phyloP scores from a whole-genome alignment of 2,113 vertebrate species.

The Lutjanus erythropterus region DNA sequence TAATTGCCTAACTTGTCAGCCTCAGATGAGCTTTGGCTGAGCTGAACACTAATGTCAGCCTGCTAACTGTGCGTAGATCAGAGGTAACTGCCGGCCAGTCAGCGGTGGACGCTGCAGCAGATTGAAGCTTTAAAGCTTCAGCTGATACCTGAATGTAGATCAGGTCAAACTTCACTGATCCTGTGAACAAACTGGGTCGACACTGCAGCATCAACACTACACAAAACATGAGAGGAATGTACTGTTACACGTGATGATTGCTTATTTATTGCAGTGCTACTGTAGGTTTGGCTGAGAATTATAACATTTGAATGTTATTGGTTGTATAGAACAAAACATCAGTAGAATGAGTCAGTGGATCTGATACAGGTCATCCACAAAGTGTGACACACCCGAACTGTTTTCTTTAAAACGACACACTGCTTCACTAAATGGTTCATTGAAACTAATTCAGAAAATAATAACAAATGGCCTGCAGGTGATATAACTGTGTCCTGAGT shows the following conservation, averaged over 20 bases:
- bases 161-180: slow-evolving; percentile 52
- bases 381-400: background rate
- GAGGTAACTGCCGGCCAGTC: background rate
- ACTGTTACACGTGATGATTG: too few relatives aligned
- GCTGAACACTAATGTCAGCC: background rate
- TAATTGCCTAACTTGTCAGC: background rate
- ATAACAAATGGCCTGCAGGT: too few relatives aligned
- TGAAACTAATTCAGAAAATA: too few relatives aligned
- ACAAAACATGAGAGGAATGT: too few relatives aligned
- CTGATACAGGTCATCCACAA: background rate
- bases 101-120: background rate
- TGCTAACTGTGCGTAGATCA: background rate
- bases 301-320: background rate
- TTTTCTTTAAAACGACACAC: background rate
- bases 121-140: slow-evolving; percentile 41
- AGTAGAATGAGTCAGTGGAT: background rate
- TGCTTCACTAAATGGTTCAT: background rate
- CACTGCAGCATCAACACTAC: background rate
- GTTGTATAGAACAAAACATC: background rate
- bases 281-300: background rate
- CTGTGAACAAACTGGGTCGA: slow-evolving; percentile 46
- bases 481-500: too few relatives aligned
- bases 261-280: background rate
- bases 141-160: slow-evolving; percentile 56
- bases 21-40: background rate